Conservation (phyloP, 2,888 invertebrate genomes). For the Dicycla oo region DNA sequence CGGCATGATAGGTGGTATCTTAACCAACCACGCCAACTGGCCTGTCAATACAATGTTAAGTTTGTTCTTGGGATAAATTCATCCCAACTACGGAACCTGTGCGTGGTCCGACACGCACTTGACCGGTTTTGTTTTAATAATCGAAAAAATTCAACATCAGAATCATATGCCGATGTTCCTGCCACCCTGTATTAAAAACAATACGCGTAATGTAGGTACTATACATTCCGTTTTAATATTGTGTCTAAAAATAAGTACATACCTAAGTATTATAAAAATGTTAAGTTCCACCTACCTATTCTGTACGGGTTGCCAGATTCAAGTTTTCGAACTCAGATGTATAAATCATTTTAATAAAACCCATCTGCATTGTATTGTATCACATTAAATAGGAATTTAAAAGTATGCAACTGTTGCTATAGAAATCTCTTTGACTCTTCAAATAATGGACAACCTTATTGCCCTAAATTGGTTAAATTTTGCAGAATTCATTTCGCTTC, state of each 20-base stretch:
- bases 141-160: too few relatives aligned
- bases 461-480: background rate
- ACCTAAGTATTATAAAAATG: slow-evolving; percentile 15
- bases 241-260: slow-evolving; percentile 41
- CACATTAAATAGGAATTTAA: background rate
- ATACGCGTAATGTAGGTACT: slow-evolving; percentile 2
- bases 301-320: slow-evolving; percentile 1
- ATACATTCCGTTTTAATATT: slow-evolving; percentile 38
- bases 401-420: background rate
- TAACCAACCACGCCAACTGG: too few relatives aligned
- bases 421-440: background rate
- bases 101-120: too few relatives aligned
- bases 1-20: too few relatives aligned
- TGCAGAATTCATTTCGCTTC: background rate
- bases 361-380: too few relatives aligned
- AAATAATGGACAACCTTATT: background rate
- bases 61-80: too few relatives aligned
- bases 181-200: background rate
- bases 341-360: too few relatives aligned
- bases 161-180: too few relatives aligned
- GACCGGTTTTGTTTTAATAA: too few relatives aligned
- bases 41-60: too few relatives aligned
- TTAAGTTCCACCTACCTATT: background rate
- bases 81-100: too few relatives aligned
- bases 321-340: too few relatives aligned